A percentile compares a stretch with the other conserved stretches of the same genome.
phyloP scores from a whole-genome alignment of 2,113 vertebrate species.

The Pseudorasbora parva region DNA sequence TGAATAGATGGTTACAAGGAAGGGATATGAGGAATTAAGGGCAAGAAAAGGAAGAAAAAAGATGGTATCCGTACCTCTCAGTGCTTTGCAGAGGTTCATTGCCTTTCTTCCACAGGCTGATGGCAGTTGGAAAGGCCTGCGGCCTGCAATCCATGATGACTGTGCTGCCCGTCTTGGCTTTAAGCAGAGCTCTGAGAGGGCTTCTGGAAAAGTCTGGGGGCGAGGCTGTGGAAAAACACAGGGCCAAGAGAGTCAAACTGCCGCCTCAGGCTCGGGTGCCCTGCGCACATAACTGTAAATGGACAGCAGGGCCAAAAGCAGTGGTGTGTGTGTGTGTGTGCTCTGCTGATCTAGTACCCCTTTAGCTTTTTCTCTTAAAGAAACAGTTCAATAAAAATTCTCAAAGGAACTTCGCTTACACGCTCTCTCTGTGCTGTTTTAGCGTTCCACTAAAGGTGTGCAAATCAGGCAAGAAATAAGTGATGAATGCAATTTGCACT shows the following conservation, averaged over 20 bases:
- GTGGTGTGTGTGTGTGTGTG: neutral
- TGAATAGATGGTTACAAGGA: neutral
- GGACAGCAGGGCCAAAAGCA: neutral
- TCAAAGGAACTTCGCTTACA: neutral
- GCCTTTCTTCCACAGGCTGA: constrained; percentile 88
- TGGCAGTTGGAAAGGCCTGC: constrained; percentile 86
- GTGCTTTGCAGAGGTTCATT: constrained; percentile 80
- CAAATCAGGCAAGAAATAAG: neutral
- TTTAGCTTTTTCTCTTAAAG: constrained; percentile 17
- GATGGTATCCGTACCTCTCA: constrained; percentile 78
- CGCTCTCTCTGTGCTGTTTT: neutral
- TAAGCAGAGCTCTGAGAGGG: constrained; percentile 85
- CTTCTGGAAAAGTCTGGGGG: constrained; percentile 90
- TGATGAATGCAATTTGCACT: neutral
- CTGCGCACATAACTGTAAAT: neutral
- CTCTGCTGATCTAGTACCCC: neutral
- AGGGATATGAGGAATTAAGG: neutral
- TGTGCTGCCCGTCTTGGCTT: constrained; percentile 86
- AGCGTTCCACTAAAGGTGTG: neutral
- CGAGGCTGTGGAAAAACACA: constrained; percentile 77
- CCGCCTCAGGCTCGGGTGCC: neutral
- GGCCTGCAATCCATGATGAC: constrained; percentile 90
- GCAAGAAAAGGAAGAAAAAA: neutral
- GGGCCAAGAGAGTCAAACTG: constrained; percentile 14
- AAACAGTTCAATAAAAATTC: neutral